phyloP scores from a whole-genome alignment of 2,888 invertebrate species.

The Cyclophora albipunctata region DNA sequence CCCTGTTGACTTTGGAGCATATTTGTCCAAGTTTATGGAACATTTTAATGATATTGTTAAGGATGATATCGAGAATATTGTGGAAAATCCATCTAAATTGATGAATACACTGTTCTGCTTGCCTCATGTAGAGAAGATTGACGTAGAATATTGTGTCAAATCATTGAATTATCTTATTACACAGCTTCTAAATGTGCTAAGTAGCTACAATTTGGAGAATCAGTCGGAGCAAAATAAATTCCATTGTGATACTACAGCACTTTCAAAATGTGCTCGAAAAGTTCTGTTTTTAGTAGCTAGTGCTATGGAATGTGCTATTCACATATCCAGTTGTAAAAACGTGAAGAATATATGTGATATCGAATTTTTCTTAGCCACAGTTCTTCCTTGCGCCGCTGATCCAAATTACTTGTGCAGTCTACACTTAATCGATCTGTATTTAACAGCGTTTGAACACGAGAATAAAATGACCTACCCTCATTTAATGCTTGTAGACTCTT shows the following conservation, averaged over 20 bases:
- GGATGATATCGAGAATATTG: constrained; percentile 45
- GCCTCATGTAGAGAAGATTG: constrained; percentile 71
- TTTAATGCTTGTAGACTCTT: constrained; percentile 64
- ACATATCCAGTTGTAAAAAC: constrained; percentile 66
- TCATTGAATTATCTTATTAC: constrained; percentile 47
- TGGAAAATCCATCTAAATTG: constrained; percentile 54
- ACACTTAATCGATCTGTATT: constrained; percentile 71
- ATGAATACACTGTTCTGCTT: constrained; percentile 71
- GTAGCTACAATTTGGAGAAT: constrained; percentile 45
- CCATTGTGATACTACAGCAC: constrained; percentile 42
- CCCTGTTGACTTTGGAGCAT: constrained; percentile 74
- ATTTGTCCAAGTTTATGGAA: constrained; percentile 49
- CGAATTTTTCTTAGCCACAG: constrained; percentile 49
- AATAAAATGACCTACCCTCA: constrained; percentile 54
- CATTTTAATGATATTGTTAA: constrained; percentile 46
- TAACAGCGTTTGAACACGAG: constrained; percentile 65
- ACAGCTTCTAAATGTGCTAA: constrained; percentile 39
- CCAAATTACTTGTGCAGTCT: constrained; percentile 65
- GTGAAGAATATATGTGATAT: constrained; percentile 63
- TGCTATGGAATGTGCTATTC: constrained; percentile 76
- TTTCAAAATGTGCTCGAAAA: constrained; percentile 51
- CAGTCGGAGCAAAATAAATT: constrained; percentile 38
- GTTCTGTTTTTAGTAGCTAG: constrained; percentile 74
- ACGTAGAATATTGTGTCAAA: constrained; percentile 44
- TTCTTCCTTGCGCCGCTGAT: constrained; percentile 62